Percentiles rank a stretch among this genome's conserved stretches.
Conservation (phyloP, 2,113 vertebrate genomes). For the Percina caprodes region DNA sequence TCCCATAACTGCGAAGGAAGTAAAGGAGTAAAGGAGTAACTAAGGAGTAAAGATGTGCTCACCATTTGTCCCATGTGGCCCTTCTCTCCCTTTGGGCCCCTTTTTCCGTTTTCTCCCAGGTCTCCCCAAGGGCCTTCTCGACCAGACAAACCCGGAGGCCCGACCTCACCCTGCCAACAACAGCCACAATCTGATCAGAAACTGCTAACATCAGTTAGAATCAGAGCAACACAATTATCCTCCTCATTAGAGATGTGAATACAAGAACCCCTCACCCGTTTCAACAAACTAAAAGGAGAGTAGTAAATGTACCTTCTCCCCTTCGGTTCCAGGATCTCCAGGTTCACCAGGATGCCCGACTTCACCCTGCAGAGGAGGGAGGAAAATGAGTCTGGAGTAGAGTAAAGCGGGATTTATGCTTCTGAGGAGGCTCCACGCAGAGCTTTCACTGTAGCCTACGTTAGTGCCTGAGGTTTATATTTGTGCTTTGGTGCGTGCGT, state of each 20-base stretch:
- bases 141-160: conserved; percentile 82
- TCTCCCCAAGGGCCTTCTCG: conserved; percentile 83
- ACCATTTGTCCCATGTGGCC: conserved; percentile 86
- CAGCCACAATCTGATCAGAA: conserved; percentile 20
- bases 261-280: neutral
- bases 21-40: too few relatives aligned
- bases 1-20: neutral
- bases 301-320: conserved; percentile 82
- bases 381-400: neutral
- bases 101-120: conserved; percentile 79
- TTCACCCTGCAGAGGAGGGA: conserved; percentile 76
- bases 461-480: too few relatives aligned
- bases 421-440: too few relatives aligned
- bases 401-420: neutral
- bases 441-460: too few relatives aligned
- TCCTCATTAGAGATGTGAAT: neutral
- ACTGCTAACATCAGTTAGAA: neutral
- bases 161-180: conserved; percentile 83
- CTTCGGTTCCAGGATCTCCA: conserved; percentile 82
- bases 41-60: conserved; percentile 46
- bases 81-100: conserved; percentile 86
- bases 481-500: too few relatives aligned
- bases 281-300: neutral
- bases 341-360: conserved; percentile 79
- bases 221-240: neutral